Evolutionary conservation across 1,140 invertebrate genomes (phyloP), one percentile per base, ranked within the genome.

Genomic region (Trigoniulus corallinus): DNA sequence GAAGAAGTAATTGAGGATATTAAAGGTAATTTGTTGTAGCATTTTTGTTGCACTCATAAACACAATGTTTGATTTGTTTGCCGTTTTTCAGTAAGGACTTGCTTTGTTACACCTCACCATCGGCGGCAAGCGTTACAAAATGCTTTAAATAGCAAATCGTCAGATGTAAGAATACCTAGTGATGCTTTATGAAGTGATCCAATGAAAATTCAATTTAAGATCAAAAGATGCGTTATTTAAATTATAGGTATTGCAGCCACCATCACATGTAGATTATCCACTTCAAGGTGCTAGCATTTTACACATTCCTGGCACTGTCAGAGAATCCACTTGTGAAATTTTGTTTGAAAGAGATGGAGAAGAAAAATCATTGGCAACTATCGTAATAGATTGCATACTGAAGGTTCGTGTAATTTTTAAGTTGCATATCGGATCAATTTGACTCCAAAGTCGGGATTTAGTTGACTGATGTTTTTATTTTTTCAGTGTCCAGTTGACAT

Each of bases 311-410:
- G 88, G 88, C 18, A 66, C 64, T 51, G 60, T 81, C 0, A 74
- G 88, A 45, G 88, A 93, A 69, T 74, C 76, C 43, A 78, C 78
- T 13, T 80, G 75, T 62, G 88, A 94, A 72, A 67, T 85, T 27
- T 65, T 93, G 53, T 93, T 91, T 73, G 79, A 88, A 63, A 71
- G 78, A 55, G 84, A 88, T 64, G 79, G 78, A 58, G 88, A 93
- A 59, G 77, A 82, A 60, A 72, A 80, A n/a, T 84, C 82, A 47
- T 61, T 94, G 48, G 73, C 84, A 7, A 83, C 82, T n/a, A 77
- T 92, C 63, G 77, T 94, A 56, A 62, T 93, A 10, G 81, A 89
- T 67, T 70, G 84, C 24, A 75, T 94, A 47, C 47, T 81, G 3
- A 76, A 81, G 72, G 82, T 84, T 23, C 23, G 2, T 50, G 45